Base-by-base conservation (phyloP, 2,797 vertebrate species). In the Selene dorsalis region DNA sequence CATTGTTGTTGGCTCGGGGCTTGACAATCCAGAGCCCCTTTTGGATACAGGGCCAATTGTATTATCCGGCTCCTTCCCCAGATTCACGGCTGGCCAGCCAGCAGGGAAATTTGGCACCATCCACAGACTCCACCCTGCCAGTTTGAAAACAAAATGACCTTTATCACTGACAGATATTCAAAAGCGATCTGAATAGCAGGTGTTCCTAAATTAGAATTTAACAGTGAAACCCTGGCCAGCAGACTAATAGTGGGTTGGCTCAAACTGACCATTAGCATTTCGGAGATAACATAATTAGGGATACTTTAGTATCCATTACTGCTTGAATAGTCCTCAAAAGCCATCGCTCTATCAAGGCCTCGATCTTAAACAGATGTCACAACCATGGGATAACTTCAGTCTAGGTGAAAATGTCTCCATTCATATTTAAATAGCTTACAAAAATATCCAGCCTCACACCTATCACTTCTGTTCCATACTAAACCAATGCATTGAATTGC, bases 351-450 rank as follows among this genome's bases (percentile, higher is more conserved):
- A 50, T 14, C 8, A 5, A 24, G 6, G 67, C 61, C 57, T 68
- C 76, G 1, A 32, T 56, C 48, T 52, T 22, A 7, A 67, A 18
- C 24, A 22, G 20, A 59, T 3, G 43, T 59, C 41, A 47, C 28
- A 57, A 52, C 4, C 18, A 72, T 69, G 24, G 47, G 24, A 10
- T 43, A 69, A 82, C 87, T 80, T 77, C 71, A 85, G 18, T 75
- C 57, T 26, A 20, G 75, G 62, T 77, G 79, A 78, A 90, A 89
- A 87, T 63, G 53, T 70, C 71, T 78, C 78, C 55, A 91, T 91
- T 92, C 89, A 88, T 74, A 92, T 93, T 90, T 82, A 86, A 88
- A 94, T 89, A 38, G 7, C 4, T 60, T 30, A 48, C 52, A 73
- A 84, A 84, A 84, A 82, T 69, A 79, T 84, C 80, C 66, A 38